A percentile compares a stretch with the other conserved stretches of the same genome.
phyloP scores from a whole-genome alignment of 2,113 vertebrate genomes.

The Myrmecobius fasciatus region DNA sequence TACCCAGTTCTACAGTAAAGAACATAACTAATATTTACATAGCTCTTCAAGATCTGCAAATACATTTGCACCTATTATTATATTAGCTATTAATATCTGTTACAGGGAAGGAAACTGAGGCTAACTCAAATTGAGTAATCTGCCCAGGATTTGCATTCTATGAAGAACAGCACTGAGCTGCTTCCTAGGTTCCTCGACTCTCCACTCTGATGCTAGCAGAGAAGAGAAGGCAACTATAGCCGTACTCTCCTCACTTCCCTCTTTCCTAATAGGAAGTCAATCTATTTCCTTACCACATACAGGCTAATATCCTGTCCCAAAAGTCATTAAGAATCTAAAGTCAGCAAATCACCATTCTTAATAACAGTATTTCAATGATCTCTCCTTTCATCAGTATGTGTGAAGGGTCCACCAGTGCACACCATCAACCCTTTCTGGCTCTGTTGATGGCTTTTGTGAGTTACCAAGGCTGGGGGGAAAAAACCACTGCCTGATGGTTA shows the following conservation, averaged over 20 bases:
- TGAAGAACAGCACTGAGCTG: background rate
- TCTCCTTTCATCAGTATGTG: background rate
- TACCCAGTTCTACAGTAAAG: background rate
- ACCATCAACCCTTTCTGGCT: background rate
- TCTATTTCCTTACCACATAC: slow-evolving; percentile 34
- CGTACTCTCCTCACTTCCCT: background rate
- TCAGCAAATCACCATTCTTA: slow-evolving; percentile 19
- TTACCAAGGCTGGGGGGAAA: background rate
- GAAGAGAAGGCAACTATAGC: background rate
- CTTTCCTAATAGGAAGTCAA: slow-evolving; percentile 1
- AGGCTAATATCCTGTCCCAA: slow-evolving; percentile 12
- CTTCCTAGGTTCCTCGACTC: background rate
- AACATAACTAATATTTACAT: background rate
- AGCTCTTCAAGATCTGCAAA: background rate
- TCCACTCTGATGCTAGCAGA: background rate
- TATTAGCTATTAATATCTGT: background rate
- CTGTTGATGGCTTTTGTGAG: background rate
- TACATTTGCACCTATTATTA: background rate
- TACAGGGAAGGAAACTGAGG: background rate
- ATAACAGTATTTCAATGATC: background rate
- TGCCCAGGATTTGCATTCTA: background rate
- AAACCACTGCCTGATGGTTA: background rate
- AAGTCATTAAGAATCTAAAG: slow-evolving; percentile 27
- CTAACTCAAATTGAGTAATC: background rate
- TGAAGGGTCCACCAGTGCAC: background rate